Percentiles rank a stretch among this genome's conserved stretches.
Conservation (phyloP, 2,113 vertebrate species). For the Fukomys damarensis region DNA sequence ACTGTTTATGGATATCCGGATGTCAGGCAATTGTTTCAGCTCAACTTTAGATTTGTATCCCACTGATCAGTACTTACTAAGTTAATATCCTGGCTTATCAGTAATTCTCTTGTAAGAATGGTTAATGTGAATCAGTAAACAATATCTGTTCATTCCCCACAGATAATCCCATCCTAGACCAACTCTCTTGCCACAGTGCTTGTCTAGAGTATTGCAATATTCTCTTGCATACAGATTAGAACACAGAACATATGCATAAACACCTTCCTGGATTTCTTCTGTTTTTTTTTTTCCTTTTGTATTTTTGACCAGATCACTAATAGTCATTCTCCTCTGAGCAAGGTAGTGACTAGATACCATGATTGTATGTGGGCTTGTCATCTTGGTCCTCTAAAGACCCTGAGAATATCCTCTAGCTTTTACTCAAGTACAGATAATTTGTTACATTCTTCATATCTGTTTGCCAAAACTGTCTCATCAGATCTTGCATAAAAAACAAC, state of each 20-base stretch:
- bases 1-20: not conserved
- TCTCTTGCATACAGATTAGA: not conserved
- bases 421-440: not conserved
- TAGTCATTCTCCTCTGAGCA: not conserved
- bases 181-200: not conserved
- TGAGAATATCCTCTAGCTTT: not conserved
- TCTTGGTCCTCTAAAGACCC: not conserved
- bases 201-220: not conserved
- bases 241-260: not conserved
- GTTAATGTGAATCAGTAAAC: not conserved
- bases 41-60: not conserved
- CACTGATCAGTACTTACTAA: slow-evolving; percentile 6
- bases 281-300: not conserved
- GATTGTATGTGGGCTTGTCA: not conserved
- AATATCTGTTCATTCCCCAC: slow-evolving; percentile 23
- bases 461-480: not conserved
- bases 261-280: not conserved
- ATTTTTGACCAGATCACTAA: not conserved
- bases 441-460: not conserved
- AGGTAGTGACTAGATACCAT: not conserved
- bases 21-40: not conserved
- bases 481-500: not conserved
- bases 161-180: not conserved
- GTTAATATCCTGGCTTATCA: slow-evolving; percentile 24
- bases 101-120: not conserved